Base-by-base conservation (phyloP, 2,888 invertebrate species). In the Adelognathus sp. region DNA sequence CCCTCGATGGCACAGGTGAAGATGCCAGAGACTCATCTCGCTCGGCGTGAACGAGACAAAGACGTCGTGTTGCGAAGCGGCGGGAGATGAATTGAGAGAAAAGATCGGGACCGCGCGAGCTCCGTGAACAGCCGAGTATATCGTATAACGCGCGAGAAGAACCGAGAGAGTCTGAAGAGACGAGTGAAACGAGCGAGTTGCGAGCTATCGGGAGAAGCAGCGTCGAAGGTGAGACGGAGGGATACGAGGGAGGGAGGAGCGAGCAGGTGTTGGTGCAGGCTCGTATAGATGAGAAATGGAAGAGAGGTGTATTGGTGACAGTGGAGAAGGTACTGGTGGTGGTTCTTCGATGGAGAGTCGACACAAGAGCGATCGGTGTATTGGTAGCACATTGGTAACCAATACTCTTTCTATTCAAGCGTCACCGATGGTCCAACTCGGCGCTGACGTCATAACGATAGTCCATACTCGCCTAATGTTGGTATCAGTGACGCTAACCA, bases 1-100 rank as follows among this genome's bases (percentile, higher is more conserved):
- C 54, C 52, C 67, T 69, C 67, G 75, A 67, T 72, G 60, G 66
- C 79, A 72, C 76, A 56, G 76, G 71, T 79, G 63, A 76, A 72
- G 63, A 50, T 75, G 54, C 71, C 69, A 31, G 70, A n/a, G n/a
- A n/a, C n/a, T n/a, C n/a, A n/a, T 29, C 60, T 58, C 58, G 36
- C 61, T 69, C 21, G 46, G 24, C 18, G 46, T 39, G 69, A 74
- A 71, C 69, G 54, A 60, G 71, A 76, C 61, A 61, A 63, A 46
- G 36, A 70, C 54, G 41, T 61, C 71, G 61, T 66, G 66, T 58
- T 56, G 63, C 24, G 52, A 50, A 52, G 58, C 46, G 63, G 72
- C 72, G 54, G 67, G 64, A 60, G 58, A 64, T 58, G 70, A 66
- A 61, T 56, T 64, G 71, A 72, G 60, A 61, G 60, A 50, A 60